Evolutionary conservation across 1,140 invertebrate species (phyloP).

Genomic region (Lucilia sericata): DNA sequence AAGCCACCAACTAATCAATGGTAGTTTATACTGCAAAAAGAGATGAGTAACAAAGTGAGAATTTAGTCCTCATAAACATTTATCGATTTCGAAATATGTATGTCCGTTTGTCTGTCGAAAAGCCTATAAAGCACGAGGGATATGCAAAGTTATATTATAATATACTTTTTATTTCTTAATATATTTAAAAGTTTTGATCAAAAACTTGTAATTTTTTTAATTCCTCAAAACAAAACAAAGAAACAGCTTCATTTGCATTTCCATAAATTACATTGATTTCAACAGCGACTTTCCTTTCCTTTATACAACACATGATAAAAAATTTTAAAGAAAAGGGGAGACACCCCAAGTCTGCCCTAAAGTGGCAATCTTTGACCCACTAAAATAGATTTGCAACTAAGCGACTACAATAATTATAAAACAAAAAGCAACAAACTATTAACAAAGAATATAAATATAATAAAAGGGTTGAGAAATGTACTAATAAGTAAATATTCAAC

Average conservation of each 20-base stretch:
- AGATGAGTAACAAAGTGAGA: too few relatives aligned
- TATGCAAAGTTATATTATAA: too few relatives aligned
- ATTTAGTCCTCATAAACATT: too few relatives aligned
- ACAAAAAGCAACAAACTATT: background rate
- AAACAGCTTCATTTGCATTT: background rate
- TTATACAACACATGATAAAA: background rate
- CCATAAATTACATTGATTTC: constrained; percentile 7
- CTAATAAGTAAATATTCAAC: background rate
- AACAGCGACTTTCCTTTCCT: background rate
- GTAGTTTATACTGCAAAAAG: too few relatives aligned
- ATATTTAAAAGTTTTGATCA: too few relatives aligned
- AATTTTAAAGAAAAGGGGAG: background rate
- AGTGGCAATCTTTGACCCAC: constrained; percentile 18
- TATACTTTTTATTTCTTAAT: too few relatives aligned
- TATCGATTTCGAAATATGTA: too few relatives aligned
- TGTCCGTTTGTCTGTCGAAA: too few relatives aligned
- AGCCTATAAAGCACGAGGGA: too few relatives aligned
- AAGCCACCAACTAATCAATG: too few relatives aligned
- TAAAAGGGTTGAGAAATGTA: background rate
- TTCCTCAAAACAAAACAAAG: too few relatives aligned
- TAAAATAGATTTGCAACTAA: constrained; percentile 35
- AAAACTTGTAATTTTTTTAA: too few relatives aligned
- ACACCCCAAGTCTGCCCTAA: background rate
- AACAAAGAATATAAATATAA: background rate
- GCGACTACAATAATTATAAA: background rate